These are phyloP conservation scores for Furcifer pardalis DNA, from an alignment of 2,797 vertebrate species.

Conservation along the genomic window DNA sequence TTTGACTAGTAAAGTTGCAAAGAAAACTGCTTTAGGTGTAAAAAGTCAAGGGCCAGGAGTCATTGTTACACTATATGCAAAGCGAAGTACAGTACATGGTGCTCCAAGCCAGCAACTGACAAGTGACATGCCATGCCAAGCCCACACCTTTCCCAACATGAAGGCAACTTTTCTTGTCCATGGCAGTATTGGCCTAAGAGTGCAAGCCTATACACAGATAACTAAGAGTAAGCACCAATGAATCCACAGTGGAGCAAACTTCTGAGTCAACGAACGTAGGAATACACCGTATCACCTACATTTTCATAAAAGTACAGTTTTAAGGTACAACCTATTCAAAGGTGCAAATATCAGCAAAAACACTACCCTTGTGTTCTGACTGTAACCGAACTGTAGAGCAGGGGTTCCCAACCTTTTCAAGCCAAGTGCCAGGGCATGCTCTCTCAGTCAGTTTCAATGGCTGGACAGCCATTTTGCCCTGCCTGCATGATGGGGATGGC, in stretches of 20 bases:
- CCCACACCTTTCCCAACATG: background rate
- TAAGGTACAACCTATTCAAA: background rate
- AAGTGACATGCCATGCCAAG: background rate
- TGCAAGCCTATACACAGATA: background rate
- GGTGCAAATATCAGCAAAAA: constrained; percentile 18
- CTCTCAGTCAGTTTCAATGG: too few species aligned
- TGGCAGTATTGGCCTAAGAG: too few species aligned
- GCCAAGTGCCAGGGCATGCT: too few species aligned
- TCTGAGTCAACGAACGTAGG: background rate
- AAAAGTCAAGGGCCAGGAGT: constrained; percentile 52
- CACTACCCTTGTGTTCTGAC: background rate
- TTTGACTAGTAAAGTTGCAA: constrained; percentile 32
- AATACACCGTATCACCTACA: background rate
- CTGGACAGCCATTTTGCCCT: too few species aligned
- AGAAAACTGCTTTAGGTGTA: constrained; percentile 43
- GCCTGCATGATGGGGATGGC: too few species aligned
- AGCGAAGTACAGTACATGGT: background rate
- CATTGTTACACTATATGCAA: background rate
- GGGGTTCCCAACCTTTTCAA: too few species aligned
- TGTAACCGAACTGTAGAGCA: background rate
- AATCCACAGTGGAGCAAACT: background rate
- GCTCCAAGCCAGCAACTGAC: too few species aligned
- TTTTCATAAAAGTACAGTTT: constrained; percentile 12
- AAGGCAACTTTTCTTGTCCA: background rate
- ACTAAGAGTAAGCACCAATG: background rate